Percentiles rank a stretch among this genome's conserved stretches.
Evolutionary conservation across 2,888 invertebrate species (phyloP).

Genomic region (Drosophila pseudotakahashii): DNA sequence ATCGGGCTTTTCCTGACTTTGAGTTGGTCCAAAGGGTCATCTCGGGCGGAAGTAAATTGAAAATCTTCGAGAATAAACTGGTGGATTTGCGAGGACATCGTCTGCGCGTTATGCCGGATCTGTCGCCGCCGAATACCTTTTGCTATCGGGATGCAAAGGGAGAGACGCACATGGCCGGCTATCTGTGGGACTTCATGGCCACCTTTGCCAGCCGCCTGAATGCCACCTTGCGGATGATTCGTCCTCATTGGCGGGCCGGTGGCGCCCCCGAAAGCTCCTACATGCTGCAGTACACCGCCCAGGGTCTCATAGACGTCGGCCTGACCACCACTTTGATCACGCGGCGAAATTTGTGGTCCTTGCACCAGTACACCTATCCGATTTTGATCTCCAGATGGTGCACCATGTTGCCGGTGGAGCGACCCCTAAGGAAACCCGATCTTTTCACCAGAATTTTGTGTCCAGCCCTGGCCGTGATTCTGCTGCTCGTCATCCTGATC

Average conservation of each 20-base stretch:
- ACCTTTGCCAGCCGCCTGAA: constrained; percentile 37
- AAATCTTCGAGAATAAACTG: constrained; percentile 46
- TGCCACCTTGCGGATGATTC: constrained; percentile 26
- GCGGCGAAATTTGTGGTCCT: neutral
- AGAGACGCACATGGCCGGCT: constrained; percentile 38
- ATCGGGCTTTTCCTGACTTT: constrained; percentile 51
- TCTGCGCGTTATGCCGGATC: constrained; percentile 48
- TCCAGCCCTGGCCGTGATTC: neutral
- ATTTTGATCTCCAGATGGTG: constrained; percentile 48
- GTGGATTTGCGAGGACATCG: constrained; percentile 37
- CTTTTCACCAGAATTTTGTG: constrained; percentile 30
- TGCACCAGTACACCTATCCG: constrained; percentile 50
- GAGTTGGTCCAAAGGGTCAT: constrained; percentile 4
- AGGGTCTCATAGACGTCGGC: constrained; percentile 49
- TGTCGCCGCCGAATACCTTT: constrained; percentile 54
- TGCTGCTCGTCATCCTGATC: constrained; percentile 5
- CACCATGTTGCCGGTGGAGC: constrained; percentile 58
- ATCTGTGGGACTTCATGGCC: constrained; percentile 41
- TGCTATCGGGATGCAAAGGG: constrained; percentile 27
- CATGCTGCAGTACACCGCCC: constrained; percentile 44
- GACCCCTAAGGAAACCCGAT: neutral
- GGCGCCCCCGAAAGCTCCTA: neutral
- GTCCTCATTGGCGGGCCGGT: constrained; percentile 23
- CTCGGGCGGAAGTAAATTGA: rapidly evolving
- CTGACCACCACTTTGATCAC: constrained; percentile 6